Conservation (phyloP, 2,888 invertebrate species). For the Omphaloscelis lunosa region DNA sequence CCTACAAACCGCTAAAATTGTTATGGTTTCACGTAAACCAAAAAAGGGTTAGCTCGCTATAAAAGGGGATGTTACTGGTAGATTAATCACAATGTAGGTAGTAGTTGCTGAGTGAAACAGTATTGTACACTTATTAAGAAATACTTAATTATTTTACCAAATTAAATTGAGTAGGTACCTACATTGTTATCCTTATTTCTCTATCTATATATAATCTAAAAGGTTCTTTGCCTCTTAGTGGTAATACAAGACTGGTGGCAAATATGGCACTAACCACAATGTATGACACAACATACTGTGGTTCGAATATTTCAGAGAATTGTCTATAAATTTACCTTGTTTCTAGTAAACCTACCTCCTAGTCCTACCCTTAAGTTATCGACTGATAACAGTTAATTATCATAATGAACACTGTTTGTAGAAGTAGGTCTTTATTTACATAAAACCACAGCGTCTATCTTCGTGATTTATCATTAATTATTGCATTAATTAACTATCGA, state of each 20-base stretch:
- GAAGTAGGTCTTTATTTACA: conserved; percentile 8
- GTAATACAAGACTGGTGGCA: too few relatives aligned
- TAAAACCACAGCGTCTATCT: conserved; percentile 15
- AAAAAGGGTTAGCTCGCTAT: conserved; percentile 16
- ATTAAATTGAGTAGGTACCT: background rate
- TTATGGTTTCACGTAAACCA: conserved; percentile 11
- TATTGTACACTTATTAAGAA: background rate
- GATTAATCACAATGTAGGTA: background rate
- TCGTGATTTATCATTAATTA: background rate
- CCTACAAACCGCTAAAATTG: background rate
- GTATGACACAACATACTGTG: background rate
- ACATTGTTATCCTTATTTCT: background rate
- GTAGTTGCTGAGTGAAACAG: conserved; percentile 1
- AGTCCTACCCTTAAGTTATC: background rate
- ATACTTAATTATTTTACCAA: background rate
- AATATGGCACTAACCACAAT: background rate
- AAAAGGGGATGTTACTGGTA: conserved; percentile 1
- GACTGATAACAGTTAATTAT: conserved; percentile 8
- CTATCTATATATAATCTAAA: background rate
- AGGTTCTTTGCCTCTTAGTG: background rate
- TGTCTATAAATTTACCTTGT: background rate
- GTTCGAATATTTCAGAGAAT: background rate
- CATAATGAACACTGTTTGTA: conserved; percentile 7
- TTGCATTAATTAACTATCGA: conserved; percentile 10
- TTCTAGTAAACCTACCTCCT: too few relatives aligned